These are phyloP conservation scores for Microcebus jonahi DNA, from an alignment of 2,113 vertebrate genomes.

Conservation along the genomic window DNA sequence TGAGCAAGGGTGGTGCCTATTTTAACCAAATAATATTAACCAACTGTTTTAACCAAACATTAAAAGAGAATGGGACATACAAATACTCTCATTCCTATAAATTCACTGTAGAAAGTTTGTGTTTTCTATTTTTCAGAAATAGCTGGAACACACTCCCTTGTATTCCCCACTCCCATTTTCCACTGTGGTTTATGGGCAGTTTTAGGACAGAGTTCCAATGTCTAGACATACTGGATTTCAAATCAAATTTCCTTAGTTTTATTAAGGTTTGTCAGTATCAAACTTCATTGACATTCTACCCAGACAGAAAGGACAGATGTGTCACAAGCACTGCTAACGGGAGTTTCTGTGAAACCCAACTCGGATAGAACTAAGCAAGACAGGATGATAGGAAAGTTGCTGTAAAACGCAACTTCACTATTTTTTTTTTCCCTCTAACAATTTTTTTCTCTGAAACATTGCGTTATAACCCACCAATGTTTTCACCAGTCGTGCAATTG, in stretches of 20 bases:
- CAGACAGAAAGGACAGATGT: background rate
- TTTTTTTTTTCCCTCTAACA: fast-evolving
- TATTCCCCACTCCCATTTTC: background rate
- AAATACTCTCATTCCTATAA: background rate
- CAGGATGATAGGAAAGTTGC: background rate
- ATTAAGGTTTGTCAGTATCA: background rate
- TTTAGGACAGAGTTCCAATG: background rate
- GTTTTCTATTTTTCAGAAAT: background rate
- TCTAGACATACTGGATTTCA: background rate
- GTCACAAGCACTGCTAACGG: fast-evolving
- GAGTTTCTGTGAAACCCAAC: background rate
- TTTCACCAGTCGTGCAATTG: background rate
- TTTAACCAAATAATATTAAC: background rate
- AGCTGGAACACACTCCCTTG: background rate
- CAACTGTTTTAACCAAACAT: background rate
- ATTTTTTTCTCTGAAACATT: background rate
- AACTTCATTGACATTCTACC: background rate
- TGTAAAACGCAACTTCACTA: background rate
- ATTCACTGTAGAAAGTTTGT: background rate
- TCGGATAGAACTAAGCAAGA: background rate
- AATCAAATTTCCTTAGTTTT: conserved; percentile 29
- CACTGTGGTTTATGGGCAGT: background rate
- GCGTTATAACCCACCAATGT: background rate
- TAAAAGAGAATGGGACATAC: background rate
- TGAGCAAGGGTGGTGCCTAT: background rate